Evolutionary conservation across 2,797 vertebrate species (phyloP).

Genomic region (Adelosebastes latens): DNA sequence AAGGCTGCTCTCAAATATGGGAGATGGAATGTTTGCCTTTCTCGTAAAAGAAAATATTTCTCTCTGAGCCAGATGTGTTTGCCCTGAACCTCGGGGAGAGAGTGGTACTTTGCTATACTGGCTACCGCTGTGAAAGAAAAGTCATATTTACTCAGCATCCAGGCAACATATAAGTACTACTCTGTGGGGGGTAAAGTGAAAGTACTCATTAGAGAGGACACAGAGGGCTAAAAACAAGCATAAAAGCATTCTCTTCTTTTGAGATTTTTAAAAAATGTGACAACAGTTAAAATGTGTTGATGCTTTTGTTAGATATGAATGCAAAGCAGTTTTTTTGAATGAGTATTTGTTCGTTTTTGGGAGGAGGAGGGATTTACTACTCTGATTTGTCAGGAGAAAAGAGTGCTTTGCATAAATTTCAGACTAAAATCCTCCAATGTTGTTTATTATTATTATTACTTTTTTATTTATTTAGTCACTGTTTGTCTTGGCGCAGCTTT

Average conservation of each 20-base stretch:
- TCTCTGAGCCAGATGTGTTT: constrained; percentile 12
- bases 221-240: background rate
- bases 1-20: constrained; percentile 8
- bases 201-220: constrained; percentile 38
- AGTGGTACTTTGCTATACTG: constrained; percentile 7
- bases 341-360: background rate
- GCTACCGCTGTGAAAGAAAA: constrained; percentile 25
- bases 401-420: constrained; percentile 29
- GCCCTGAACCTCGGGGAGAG: constrained; percentile 2
- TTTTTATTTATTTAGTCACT: background rate
- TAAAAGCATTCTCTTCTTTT: background rate
- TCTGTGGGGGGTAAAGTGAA: constrained; percentile 20
- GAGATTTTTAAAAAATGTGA: background rate
- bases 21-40: constrained; percentile 40
- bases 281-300: constrained; percentile 1
- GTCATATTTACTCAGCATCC: constrained; percentile 40
- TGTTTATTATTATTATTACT: constrained; percentile 1
- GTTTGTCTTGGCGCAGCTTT: background rate
- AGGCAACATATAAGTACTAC: constrained; percentile 19
- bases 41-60: background rate
- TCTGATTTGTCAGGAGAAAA: constrained; percentile 25
- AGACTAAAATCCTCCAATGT: constrained; percentile 15
- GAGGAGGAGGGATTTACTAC: constrained; percentile 2
- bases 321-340: constrained; percentile 19
- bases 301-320: constrained; percentile 7